Evolutionary conservation across 2,888 invertebrate genomes (phyloP), one percentile per base, ranked within the genome.

Genomic region (Andrena minutula): DNA sequence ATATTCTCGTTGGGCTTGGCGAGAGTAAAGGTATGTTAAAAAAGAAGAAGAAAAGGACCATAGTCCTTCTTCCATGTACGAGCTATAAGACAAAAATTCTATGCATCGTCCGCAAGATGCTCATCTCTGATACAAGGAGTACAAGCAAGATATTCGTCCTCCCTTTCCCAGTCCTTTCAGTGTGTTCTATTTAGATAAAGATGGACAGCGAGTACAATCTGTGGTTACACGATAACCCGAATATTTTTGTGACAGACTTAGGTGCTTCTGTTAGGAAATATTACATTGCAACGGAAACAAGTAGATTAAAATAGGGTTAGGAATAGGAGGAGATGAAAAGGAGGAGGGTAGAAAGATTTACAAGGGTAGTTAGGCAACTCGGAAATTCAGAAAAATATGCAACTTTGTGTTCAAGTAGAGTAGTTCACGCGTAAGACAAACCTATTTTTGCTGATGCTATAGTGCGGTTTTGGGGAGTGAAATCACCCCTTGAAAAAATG

Each of bases 1-100:
- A 86, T 84, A 77, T 79, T 65, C 72, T 64, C 75, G 66, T 64
- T 69, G 58, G 75, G 32, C n/a, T 56, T 12, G 53, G 41, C 23
- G 51, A 75, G 66, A 79, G 82, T 84, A 71, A 78, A 53, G 61
- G 58, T 53, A 70, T 35, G 28, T 68, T 64, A 47, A 56, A 58
- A 73, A 41, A 41, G 41, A 41, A 41, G 41, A 16, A 41, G 41
- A 63, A 58, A 49, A 28, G 58, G 41, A 23, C 20, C 28, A n/a
- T 32, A 10, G 16, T 53, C 20, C 71, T 51, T 73, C 47, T 66
- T 70, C 70, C 64, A 56, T 30, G 56, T 30, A 60, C n/a, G 30
- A 64, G 76, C 68, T 66, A 35, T 35, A 41, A 58, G 49, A 53
- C 41, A 16, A 35, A 47, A 30, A 41, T 41, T 35, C 53, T 66